Evolutionary conservation across 1,140 invertebrate genomes (phyloP), one percentile per base, ranked within the genome.

Genomic region (Plectrocnemia conspersa): DNA sequence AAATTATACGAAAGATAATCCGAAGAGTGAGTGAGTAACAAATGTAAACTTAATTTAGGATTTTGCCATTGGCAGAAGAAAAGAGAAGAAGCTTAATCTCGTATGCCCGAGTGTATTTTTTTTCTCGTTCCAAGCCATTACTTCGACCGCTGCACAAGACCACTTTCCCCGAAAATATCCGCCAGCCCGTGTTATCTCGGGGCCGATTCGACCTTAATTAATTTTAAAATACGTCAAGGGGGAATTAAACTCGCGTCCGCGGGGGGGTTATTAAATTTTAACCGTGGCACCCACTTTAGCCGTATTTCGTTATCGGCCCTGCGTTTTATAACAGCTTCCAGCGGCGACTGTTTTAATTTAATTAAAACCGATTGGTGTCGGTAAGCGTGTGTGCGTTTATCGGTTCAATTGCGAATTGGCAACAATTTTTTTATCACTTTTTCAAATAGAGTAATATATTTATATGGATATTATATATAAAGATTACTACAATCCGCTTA

Each of bases 11-110:
- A 35, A 16, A 15, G 35, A 18, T 54, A 25, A 16, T 53, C 32
- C 15, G 16, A 35, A 42, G 50, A 44, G 44, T 16, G 18, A 35
- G 22, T 50, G 13, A 6, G 32, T 24, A 27, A 16, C 16, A 24
- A 42, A 52, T 41, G 21, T n/a, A 41, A 52, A 41, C 36, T 42
- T 52, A 52, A 52, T 52, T 52, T 40, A 27, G 23, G 38, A 52
- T 52, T n/a, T 52, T 42, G 49, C 38, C 21, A 7, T 21, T 19
- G 32, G 18, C 18, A 22, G 48, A n/a, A 11, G 16, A 10, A 11
- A 48, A 16, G 23, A 13, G 18, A 48, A 56, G 44, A 40, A 50
- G 46, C 46, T 56, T 56, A 56, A 49, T 56, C 54, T 56, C 32
- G 54, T 49, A 56, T 9, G 32, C 16, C 23, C 16, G 22, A 32